These are phyloP conservation scores for Dusona sp. DNA, from an alignment of 2,888 invertebrate genomes.

Conservation along the genomic window DNA sequence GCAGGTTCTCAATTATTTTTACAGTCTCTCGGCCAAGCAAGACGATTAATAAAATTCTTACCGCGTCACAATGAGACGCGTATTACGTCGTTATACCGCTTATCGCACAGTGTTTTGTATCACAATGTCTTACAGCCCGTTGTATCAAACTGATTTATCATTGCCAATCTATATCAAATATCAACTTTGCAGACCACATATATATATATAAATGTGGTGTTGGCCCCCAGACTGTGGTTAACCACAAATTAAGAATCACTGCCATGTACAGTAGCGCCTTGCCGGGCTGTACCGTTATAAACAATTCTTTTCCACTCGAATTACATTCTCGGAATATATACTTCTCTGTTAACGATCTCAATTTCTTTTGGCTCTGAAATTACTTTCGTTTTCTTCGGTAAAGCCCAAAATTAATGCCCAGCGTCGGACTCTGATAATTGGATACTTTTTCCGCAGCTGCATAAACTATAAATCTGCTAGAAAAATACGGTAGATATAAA, in stretches of 20 bases:
- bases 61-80: background rate
- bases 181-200: background rate
- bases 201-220: too few species aligned
- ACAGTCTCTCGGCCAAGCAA: background rate
- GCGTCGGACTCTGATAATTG: background rate
- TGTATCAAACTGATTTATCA: too few species aligned
- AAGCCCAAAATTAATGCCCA: background rate
- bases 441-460: too few species aligned
- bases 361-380: background rate
- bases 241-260: slow-evolving; percentile 58
- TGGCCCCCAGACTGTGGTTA: slow-evolving; percentile 30
- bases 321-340: slow-evolving; percentile 38
- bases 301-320: slow-evolving; percentile 25
- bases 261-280: slow-evolving; percentile 25
- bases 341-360: background rate
- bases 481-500: too few species aligned
- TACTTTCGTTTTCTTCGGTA: background rate
- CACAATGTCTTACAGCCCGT: background rate
- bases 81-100: background rate
- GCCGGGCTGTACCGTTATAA: slow-evolving; percentile 32
- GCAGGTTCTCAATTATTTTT: slow-evolving; percentile 1
- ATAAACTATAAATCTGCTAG: too few species aligned
- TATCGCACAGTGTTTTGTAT: slow-evolving; percentile 11
- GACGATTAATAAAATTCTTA: slow-evolving; percentile 15
- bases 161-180: slow-evolving; percentile 32